phyloP scores from a whole-genome alignment of 1,140 invertebrate species.

The Dreissena rostriformis region DNA sequence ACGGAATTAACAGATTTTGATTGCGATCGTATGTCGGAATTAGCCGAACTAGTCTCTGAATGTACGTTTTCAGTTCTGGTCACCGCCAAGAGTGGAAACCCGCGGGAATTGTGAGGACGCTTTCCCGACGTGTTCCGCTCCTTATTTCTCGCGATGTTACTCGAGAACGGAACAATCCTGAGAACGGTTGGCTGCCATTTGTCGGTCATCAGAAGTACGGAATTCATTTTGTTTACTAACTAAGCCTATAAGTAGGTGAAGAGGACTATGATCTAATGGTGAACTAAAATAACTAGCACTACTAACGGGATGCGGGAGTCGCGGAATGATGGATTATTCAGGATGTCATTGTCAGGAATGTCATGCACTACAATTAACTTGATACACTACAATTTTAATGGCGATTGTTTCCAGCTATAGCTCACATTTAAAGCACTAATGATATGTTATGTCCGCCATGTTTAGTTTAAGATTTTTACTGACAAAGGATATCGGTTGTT shows the following conservation, averaged over 20 bases:
- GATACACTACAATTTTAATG: no score
- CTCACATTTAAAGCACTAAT: no score
- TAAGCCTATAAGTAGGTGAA: slow-evolving; percentile 4
- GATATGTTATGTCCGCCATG: no score
- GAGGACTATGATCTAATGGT: not conserved
- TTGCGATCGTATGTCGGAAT: slow-evolving; percentile 9
- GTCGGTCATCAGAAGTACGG: slow-evolving; percentile 61
- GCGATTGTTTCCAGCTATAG: no score
- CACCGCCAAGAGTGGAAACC: slow-evolving; percentile 67
- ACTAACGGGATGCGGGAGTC: not conserved
- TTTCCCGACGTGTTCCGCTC: not conserved
- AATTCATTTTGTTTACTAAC: slow-evolving; percentile 58
- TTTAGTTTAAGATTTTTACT: no score
- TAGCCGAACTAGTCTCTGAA: not conserved
- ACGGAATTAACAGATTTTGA: slow-evolving; percentile 24
- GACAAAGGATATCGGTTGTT: no score
- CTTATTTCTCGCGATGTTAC: slow-evolving; percentile 47
- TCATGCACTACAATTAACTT: no score
- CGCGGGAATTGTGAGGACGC: slow-evolving; percentile 13
- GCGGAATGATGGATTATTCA: not conserved
- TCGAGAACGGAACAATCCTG: slow-evolving; percentile 67
- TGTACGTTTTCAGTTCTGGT: slow-evolving; percentile 37
- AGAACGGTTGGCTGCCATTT: slow-evolving; percentile 69
- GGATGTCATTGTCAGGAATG: no score
- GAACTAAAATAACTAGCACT: slow-evolving; percentile 39